A percentile compares a stretch with the other conserved stretches of the same genome.
Evolutionary conservation across 2,797 vertebrate genomes (phyloP).

Genomic region (Coilia nasus): DNA sequence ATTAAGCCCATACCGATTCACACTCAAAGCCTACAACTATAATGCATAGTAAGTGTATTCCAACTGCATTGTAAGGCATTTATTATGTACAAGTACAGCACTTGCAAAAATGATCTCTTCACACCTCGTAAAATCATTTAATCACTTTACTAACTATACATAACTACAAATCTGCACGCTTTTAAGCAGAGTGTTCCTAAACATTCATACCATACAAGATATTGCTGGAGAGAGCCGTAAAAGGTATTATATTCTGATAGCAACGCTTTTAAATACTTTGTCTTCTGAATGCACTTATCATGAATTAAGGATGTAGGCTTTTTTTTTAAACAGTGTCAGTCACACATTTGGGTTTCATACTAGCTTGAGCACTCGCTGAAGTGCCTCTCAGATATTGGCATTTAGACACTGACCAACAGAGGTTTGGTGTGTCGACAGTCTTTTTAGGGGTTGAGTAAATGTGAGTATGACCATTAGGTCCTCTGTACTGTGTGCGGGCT

Average conservation of each 20-base stretch:
- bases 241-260: conserved; percentile 3
- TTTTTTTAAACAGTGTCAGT: neutral
- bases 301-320: conserved; percentile 19
- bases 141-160: neutral
- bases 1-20: no score
- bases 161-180: neutral
- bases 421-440: neutral
- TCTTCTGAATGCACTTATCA: conserved; percentile 19
- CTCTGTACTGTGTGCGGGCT: neutral
- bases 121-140: conserved; percentile 5
- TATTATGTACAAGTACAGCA: conserved; percentile 2
- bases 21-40: neutral
- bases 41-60: conserved; percentile 1
- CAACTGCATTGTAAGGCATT: neutral
- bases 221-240: neutral
- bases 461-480: neutral
- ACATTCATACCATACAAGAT: conserved; percentile 9
- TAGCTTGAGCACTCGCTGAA: neutral
- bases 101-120: neutral
- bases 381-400: neutral
- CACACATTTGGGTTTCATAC: no score
- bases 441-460: neutral
- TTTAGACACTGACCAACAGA: neutral
- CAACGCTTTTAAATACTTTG: neutral
- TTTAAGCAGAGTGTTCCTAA: neutral